Conservation (phyloP, 1,140 invertebrate genomes). For the Hesperophylax magnus region DNA sequence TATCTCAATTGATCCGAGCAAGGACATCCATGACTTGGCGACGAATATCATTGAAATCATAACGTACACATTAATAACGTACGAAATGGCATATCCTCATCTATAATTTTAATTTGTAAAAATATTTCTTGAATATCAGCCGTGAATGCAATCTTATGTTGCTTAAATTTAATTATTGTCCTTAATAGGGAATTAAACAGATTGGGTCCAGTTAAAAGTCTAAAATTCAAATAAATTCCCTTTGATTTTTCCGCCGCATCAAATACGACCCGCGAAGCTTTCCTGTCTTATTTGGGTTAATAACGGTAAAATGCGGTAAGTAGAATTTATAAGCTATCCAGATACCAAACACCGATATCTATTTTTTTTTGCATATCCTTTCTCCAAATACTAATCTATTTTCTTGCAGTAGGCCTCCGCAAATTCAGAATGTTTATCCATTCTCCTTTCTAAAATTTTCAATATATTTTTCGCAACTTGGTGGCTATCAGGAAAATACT, state of each 20-base stretch:
- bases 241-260: slow-evolving; percentile 2
- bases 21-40: too few relatives aligned
- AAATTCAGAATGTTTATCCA: not conserved
- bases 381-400: not conserved
- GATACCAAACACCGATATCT: not conserved
- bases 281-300: slow-evolving; percentile 4
- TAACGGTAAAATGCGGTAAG: not conserved
- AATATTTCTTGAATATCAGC: slow-evolving; percentile 15
- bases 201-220: not conserved
- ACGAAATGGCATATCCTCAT: not conserved
- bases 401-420: not conserved
- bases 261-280: not conserved
- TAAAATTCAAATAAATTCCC: not conserved
- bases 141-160: not conserved
- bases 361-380: not conserved
- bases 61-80: not conserved
- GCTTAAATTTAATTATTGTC: slow-evolving; percentile 9
- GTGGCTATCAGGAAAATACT: not conserved
- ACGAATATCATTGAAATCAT: not conserved
- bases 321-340: not conserved
- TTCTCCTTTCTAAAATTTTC: not conserved
- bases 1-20: too few relatives aligned
- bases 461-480: not conserved
- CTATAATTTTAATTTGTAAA: slow-evolving; percentile 11
- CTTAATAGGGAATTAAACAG: not conserved